A percentile compares a stretch with the other conserved stretches of the same genome.
phyloP scores from a whole-genome alignment of 2,113 vertebrate genomes.

The Scophthalmus maximus region DNA sequence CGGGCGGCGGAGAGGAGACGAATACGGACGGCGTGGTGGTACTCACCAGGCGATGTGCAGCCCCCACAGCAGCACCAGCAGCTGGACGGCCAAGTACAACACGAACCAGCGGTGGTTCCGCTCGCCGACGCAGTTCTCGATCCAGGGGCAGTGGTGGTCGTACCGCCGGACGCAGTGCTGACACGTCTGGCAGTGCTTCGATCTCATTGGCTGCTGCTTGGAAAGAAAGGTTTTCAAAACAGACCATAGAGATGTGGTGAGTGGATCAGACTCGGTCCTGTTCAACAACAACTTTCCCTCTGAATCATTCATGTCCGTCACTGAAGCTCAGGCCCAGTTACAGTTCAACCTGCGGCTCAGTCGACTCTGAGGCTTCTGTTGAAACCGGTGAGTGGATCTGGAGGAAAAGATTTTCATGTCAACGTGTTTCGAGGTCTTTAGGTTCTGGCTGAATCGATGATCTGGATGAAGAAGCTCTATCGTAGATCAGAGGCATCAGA shows the following conservation, averaged over 20 bases:
- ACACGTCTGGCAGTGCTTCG: constrained; percentile 92
- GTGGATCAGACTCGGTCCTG: too few species aligned
- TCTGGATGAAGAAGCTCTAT: too few species aligned
- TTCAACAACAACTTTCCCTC: too few species aligned
- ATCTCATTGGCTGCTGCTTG: constrained; percentile 92
- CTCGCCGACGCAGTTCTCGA: constrained; percentile 95
- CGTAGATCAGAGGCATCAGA: too few species aligned
- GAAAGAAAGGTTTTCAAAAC: neutral
- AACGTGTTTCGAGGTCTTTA: too few species aligned
- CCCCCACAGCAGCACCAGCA: constrained; percentile 90
- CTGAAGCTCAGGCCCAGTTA: too few species aligned
- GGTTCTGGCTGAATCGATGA: too few species aligned
- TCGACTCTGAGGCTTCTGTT: too few species aligned
- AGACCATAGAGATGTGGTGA: neutral
- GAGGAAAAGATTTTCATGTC: too few species aligned
- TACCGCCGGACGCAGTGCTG: constrained; percentile 91
- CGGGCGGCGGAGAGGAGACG: neutral
- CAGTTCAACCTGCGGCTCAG: too few species aligned
- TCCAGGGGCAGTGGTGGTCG: constrained; percentile 97
- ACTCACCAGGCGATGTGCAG: constrained; percentile 89
- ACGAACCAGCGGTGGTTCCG: constrained; percentile 94
- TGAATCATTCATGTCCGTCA: too few species aligned
- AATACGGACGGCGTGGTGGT: fast-evolving
- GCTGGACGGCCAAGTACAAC: constrained; percentile 87
- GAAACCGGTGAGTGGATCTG: too few species aligned